A percentile compares a stretch with the other conserved stretches of the same genome.
phyloP scores from a whole-genome alignment of 2,797 vertebrate genomes.

The Telmatherina bonti region DNA sequence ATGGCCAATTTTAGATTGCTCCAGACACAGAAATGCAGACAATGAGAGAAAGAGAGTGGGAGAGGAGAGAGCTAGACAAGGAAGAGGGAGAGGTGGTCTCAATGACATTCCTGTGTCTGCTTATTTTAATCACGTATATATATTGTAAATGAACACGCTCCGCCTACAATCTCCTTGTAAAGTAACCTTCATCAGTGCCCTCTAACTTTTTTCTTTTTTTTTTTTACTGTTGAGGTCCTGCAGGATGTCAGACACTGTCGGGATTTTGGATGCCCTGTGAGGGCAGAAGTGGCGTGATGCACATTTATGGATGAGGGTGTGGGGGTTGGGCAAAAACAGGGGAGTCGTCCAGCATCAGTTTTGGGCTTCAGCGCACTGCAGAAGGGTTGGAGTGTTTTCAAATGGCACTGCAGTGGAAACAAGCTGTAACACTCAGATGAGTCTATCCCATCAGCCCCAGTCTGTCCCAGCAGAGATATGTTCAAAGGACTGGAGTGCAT shows the following conservation, averaged over 20 bases:
- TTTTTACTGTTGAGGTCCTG: constrained; percentile 3
- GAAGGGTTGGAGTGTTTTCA: constrained; percentile 77
- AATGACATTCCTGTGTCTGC: constrained; percentile 40
- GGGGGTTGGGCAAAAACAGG: constrained; percentile 47
- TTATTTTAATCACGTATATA: constrained; percentile 53
- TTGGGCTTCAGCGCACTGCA: constrained; percentile 75
- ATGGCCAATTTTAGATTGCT: constrained; percentile 66
- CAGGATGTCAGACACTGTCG: constrained; percentile 25
- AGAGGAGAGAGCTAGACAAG: constrained; percentile 7
- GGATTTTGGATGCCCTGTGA: constrained; percentile 36
- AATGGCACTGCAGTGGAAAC: constrained; percentile 77
- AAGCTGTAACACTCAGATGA: constrained; percentile 47
- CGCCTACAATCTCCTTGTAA: constrained; percentile 15
- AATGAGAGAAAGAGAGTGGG: constrained; percentile 14
- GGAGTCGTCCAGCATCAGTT: constrained; percentile 66
- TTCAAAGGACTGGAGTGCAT: not conserved
- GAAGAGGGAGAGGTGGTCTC: constrained; percentile 23
- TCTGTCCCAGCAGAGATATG: constrained; percentile 27
- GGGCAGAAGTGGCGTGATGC: constrained; percentile 43
- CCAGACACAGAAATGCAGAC: constrained; percentile 49
- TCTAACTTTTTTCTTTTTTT: not conserved
- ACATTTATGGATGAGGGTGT: constrained; percentile 24
- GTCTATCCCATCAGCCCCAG: constrained; percentile 53
- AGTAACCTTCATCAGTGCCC: constrained; percentile 50
- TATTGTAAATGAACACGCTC: constrained; percentile 38